These are phyloP conservation scores for Apamea crenata DNA, from an alignment of 2,888 invertebrate species.

Conservation along the genomic window DNA sequence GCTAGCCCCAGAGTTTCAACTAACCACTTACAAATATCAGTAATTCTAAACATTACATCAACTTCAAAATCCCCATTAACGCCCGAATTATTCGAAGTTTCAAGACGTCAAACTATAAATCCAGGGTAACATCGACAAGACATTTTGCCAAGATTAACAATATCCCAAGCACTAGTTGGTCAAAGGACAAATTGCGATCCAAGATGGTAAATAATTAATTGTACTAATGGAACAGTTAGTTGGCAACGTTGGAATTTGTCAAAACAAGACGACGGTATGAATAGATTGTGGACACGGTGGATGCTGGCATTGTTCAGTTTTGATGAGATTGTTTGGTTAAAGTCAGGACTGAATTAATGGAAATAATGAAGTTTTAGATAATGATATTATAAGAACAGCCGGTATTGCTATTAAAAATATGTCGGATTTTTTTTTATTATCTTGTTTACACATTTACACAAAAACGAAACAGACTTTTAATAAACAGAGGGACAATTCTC, in stretches of 20 bases:
- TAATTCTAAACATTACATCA: conserved; percentile 56
- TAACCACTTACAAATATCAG: conserved; percentile 41
- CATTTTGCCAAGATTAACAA: conserved; percentile 84
- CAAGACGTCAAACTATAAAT: conserved; percentile 69
- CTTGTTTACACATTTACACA: neutral
- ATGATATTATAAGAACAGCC: neutral
- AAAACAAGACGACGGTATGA: conserved; percentile 71
- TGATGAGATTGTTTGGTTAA: conserved; percentile 58
- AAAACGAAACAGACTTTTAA: neutral
- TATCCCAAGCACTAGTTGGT: conserved; percentile 80
- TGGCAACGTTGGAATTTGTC: conserved; percentile 84
- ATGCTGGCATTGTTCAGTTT: conserved; percentile 67
- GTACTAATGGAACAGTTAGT: conserved; percentile 88
- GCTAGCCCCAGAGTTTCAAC: neutral
- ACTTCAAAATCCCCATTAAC: conserved; percentile 62
- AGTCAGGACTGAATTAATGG: conserved; percentile 1
- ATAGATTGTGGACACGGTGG: conserved; percentile 61
- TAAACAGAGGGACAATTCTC: neutral
- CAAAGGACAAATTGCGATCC: conserved; percentile 85
- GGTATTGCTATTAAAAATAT: neutral
- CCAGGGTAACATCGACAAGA: conserved; percentile 76
- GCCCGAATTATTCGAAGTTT: conserved; percentile 62
- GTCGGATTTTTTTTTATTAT: too few relatives aligned
- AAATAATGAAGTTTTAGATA: neutral
- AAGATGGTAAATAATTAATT: conserved; percentile 89